phyloP scores from a whole-genome alignment of 1,140 invertebrate species.

The Drosophila repleta region DNA sequence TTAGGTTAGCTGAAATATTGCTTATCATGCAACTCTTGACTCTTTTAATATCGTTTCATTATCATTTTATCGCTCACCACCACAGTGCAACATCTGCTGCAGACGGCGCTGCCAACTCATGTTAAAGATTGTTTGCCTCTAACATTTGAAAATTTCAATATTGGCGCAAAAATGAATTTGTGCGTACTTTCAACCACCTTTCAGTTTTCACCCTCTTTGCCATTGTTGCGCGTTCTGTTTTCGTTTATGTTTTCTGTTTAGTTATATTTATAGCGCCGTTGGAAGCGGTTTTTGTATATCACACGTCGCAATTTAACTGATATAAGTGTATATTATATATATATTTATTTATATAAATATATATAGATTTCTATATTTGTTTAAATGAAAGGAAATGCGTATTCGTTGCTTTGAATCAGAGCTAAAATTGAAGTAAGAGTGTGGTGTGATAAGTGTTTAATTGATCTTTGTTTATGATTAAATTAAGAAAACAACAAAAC shows the following conservation, averaged over 20 bases:
- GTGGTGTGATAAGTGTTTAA: too few species aligned
- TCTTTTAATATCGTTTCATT: background rate
- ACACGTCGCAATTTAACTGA: background rate
- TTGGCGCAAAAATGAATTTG: constrained; percentile 38
- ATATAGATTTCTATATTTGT: too few species aligned
- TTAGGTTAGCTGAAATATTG: too few species aligned
- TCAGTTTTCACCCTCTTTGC: constrained; percentile 44
- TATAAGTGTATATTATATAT: background rate
- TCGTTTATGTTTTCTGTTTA: constrained; percentile 48
- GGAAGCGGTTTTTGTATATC: constrained; percentile 27
- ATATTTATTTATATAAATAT: background rate
- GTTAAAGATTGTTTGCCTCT: background rate
- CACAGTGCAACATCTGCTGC: background rate
- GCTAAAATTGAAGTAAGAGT: too few species aligned
- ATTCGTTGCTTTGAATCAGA: too few species aligned
- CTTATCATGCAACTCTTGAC: too few species aligned
- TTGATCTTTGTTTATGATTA: too few species aligned
- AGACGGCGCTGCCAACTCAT: constrained; percentile 9
- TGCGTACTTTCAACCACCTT: constrained; percentile 59
- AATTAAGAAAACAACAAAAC: too few species aligned
- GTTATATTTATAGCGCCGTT: constrained; percentile 48
- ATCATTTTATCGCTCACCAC: background rate
- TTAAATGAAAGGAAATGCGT: too few species aligned
- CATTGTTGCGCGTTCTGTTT: constrained; percentile 13
- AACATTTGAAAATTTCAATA: constrained; percentile 37